phyloP scores from a whole-genome alignment of 53 echinoderm and acorn worm genomes.

The Crossaster papposus region DNA sequence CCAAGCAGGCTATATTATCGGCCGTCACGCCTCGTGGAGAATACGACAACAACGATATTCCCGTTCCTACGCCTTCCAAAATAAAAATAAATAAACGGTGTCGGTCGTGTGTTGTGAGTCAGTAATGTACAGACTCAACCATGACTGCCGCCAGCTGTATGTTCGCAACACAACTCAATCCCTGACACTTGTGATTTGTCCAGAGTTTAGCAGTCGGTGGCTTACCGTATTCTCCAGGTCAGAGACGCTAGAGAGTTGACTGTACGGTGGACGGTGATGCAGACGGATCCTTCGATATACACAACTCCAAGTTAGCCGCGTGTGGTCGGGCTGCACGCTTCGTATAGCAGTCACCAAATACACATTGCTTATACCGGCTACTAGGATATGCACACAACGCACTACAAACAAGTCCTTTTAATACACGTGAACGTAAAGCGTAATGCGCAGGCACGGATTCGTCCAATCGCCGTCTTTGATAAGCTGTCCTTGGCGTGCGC shows the following conservation, averaged over 20 bases:
- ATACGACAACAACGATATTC: slow-evolving; percentile 1
- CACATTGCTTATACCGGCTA: background rate
- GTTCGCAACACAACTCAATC: background rate
- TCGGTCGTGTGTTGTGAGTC: background rate
- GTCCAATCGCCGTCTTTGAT: slow-evolving; percentile 9
- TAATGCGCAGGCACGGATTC: slow-evolving; percentile 3
- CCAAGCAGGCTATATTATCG: background rate
- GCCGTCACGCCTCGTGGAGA: slow-evolving; percentile 39
- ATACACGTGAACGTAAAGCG: background rate
- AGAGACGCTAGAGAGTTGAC: slow-evolving; percentile 16
- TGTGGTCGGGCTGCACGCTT: background rate
- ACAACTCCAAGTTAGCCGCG: slow-evolving; percentile 31
- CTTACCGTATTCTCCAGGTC: background rate
- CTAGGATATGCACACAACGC: background rate
- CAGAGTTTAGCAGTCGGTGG: slow-evolving; percentile 4
- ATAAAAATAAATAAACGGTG: background rate
- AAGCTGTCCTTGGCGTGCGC: background rate
- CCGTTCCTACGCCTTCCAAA: background rate
- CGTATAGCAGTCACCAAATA: slow-evolving; percentile 14
- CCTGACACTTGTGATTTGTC: background rate
- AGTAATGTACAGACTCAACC: background rate
- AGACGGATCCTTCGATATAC: background rate
- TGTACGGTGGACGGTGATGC: background rate
- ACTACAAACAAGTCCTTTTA: background rate
- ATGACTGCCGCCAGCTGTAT: background rate